Evolutionary conservation across 2,113 vertebrate genomes (phyloP).

Genomic region (Xiphorhynchus elegans): DNA sequence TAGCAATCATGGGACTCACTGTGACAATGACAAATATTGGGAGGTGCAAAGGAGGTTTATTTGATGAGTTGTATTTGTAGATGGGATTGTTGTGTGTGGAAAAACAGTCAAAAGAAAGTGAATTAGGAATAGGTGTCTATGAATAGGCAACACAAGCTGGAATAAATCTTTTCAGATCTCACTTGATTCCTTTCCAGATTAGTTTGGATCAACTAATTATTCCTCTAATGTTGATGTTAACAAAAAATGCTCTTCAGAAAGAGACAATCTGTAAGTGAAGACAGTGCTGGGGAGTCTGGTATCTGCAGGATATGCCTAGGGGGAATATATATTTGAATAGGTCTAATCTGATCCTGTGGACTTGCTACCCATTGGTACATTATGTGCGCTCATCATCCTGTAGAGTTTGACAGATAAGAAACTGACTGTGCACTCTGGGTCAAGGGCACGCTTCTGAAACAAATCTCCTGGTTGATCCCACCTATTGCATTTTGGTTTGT

Average conservation of each 20-base stretch:
- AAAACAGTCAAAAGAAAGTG: neutral
- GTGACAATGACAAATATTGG: neutral
- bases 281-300: neutral
- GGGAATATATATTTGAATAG: neutral
- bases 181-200: neutral
- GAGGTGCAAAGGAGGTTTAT: neutral
- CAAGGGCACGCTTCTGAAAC: neutral
- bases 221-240: neutral
- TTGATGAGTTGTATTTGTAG: neutral
- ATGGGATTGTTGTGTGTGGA: neutral
- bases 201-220: neutral
- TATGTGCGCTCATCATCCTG: neutral
- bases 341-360: neutral
- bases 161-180: neutral
- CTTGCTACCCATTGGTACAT: neutral
- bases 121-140: neutral
- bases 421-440: neutral
- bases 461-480: neutral
- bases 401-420: neutral
- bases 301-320: neutral
- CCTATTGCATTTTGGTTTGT: neutral
- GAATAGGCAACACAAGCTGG: neutral
- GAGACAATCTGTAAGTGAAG: neutral
- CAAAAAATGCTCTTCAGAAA: neutral
- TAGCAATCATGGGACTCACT: rapidly evolving